A percentile compares a stretch with the other conserved stretches of the same genome.
These are phyloP conservation scores for Cottus gobio DNA, from an alignment of 2,113 vertebrate species.

Conservation along the genomic window DNA sequence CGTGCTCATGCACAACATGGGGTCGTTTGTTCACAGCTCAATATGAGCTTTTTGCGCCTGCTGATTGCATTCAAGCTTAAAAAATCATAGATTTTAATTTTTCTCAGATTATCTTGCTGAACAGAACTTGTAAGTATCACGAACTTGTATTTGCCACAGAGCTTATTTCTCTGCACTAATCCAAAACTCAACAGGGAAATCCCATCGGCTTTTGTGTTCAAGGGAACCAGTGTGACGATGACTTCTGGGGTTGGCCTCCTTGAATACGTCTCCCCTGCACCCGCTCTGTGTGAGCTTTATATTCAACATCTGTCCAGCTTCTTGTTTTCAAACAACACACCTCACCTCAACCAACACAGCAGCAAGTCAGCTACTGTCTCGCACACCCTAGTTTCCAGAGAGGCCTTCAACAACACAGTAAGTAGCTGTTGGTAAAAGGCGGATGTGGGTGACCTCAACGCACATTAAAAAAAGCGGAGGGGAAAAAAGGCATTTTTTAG, in stretches of 20 bases:
- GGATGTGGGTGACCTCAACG: not conserved
- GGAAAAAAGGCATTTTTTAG: not conserved
- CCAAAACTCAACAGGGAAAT: no score
- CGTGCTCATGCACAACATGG: not conserved
- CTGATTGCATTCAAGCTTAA: not conserved
- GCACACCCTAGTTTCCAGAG: not conserved
- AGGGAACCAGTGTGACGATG: not conserved
- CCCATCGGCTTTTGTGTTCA: no score
- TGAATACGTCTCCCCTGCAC: not conserved
- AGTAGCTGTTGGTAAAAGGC: slow-evolving; percentile 5
- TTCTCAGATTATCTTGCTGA: not conserved
- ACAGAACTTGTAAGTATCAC: not conserved
- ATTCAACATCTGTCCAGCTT: not conserved
- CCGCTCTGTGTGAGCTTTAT: not conserved
- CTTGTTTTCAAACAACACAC: not conserved
- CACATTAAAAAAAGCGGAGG: not conserved
- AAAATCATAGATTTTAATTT: not conserved
- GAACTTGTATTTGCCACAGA: not conserved
- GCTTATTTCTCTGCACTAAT: not conserved
- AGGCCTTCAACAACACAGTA: not conserved
- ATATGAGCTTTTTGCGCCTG: not conserved
- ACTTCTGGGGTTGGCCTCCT: not conserved
- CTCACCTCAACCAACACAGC: not conserved
- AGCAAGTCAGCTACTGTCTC: not conserved
- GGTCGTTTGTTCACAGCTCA: not conserved